Percentiles rank a stretch among this genome's conserved stretches.
Evolutionary conservation across 2,888 invertebrate genomes (phyloP).

Genomic region (Drosophila aldrichi): DNA sequence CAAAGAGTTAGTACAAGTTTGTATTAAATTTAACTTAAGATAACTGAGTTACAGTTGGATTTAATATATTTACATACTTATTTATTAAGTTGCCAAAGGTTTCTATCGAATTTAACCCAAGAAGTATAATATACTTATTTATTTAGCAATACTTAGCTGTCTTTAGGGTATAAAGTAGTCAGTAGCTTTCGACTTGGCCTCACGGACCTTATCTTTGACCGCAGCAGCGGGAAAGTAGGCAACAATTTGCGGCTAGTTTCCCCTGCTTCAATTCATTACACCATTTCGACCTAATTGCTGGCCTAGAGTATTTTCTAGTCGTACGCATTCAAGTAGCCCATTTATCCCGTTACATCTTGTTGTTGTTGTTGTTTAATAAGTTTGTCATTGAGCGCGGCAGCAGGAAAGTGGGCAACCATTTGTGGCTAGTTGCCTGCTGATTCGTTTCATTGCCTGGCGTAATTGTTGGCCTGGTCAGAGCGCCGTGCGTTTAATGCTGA

Average conservation of each 20-base stretch:
- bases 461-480: conserved; percentile 16
- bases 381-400: conserved; percentile 24
- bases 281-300: conserved; percentile 18
- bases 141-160: neutral
- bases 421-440: conserved; percentile 7
- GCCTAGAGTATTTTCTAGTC: neutral
- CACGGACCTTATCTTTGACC: conserved; percentile 7
- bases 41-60: neutral
- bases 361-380: neutral
- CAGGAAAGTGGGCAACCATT: conserved; percentile 51
- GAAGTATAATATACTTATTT: neutral
- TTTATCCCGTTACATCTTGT: conserved; percentile 2
- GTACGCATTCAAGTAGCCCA: neutral
- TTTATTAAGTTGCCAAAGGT: neutral
- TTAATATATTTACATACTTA: too few species aligned
- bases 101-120: neutral
- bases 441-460: neutral
- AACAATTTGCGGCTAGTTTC: conserved; percentile 32
- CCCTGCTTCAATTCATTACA: neutral
- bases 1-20: neutral
- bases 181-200: neutral
- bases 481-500: conserved; percentile 12
- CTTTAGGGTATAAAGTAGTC: conserved; percentile 5
- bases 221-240: conserved; percentile 49
- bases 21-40: neutral